Evolutionary conservation across 2,113 vertebrate species (phyloP).

Genomic region (Chunga burmeisteri): DNA sequence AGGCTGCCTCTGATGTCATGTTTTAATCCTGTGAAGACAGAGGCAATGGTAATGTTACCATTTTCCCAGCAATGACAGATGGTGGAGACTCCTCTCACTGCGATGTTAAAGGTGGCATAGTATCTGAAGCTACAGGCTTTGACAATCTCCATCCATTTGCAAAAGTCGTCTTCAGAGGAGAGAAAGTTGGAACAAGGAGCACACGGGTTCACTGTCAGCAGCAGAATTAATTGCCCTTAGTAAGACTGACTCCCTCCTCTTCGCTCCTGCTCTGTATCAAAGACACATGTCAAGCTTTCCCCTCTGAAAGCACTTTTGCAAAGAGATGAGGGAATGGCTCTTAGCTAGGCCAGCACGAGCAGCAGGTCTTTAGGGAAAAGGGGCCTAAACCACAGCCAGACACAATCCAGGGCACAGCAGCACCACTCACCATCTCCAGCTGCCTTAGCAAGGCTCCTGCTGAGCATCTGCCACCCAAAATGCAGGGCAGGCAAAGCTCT

Average conservation of each 20-base stretch:
- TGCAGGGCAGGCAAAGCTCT: background rate
- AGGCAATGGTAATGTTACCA: background rate
- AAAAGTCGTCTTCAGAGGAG: background rate
- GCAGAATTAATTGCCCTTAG: background rate
- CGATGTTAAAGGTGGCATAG: background rate
- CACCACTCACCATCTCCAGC: background rate
- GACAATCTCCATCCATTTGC: background rate
- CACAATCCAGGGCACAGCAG: background rate
- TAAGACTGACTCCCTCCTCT: background rate
- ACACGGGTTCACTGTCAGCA: background rate
- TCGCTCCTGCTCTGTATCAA: background rate
- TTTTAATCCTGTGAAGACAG: conserved; percentile 15
- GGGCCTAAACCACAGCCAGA: background rate
- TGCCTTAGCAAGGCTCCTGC: background rate
- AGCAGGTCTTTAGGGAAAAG: background rate
- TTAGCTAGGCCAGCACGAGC: background rate
- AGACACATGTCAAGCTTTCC: background rate
- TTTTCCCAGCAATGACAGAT: background rate
- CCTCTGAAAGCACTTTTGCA: background rate
- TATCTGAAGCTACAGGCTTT: background rate
- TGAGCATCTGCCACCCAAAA: background rate
- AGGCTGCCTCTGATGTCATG: background rate
- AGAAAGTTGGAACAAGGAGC: background rate
- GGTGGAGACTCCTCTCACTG: background rate
- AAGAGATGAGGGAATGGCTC: background rate